A percentile compares a stretch with the other conserved stretches of the same genome.
Evolutionary conservation across 2,113 vertebrate species (phyloP).

Genomic region (Pimephales promelas): DNA sequence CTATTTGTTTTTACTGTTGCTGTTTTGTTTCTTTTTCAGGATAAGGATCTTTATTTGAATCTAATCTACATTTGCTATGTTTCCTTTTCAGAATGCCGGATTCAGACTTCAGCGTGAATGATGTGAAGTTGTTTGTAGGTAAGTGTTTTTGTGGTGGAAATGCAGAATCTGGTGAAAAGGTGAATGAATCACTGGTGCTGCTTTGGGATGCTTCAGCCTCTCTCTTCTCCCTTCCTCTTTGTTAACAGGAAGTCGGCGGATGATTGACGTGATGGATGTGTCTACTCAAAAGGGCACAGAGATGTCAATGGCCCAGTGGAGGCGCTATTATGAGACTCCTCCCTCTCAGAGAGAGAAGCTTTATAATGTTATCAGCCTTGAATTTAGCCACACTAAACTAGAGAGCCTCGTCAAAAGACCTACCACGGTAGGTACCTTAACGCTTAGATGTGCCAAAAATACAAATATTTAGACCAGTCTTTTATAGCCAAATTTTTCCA

Average conservation of each 20-base stretch:
- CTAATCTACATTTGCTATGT: neutral
- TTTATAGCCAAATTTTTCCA: neutral
- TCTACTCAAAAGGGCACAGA: constrained; percentile 97
- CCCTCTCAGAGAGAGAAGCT: constrained; percentile 92
- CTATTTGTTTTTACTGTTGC: too few relatives aligned
- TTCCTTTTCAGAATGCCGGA: constrained; percentile 89
- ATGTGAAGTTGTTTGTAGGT: constrained; percentile 96
- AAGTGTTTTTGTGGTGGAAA: constrained; percentile 62
- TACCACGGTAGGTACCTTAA: constrained; percentile 77
- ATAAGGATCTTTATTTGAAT: neutral
- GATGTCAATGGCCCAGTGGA: constrained; percentile 99
- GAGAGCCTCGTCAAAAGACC: constrained; percentile 96
- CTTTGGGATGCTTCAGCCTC: too few relatives aligned
- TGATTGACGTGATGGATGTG: constrained; percentile 98
- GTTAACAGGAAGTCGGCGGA: constrained; percentile 87
- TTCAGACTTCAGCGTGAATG: constrained; percentile 92
- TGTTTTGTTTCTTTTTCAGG: neutral
- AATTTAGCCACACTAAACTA: constrained; percentile 96
- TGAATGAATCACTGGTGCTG: neutral
- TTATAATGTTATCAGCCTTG: constrained; percentile 98
- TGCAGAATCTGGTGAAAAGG: neutral
- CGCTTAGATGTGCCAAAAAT: neutral
- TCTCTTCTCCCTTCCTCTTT: constrained; percentile 1
- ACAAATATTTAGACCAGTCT: neutral
- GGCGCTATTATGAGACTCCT: constrained; percentile 94